Evolutionary conservation across 2,888 invertebrate genomes (phyloP), one percentile per base, ranked within the genome.

Genomic region (Hirtodrosophila histrioides): DNA sequence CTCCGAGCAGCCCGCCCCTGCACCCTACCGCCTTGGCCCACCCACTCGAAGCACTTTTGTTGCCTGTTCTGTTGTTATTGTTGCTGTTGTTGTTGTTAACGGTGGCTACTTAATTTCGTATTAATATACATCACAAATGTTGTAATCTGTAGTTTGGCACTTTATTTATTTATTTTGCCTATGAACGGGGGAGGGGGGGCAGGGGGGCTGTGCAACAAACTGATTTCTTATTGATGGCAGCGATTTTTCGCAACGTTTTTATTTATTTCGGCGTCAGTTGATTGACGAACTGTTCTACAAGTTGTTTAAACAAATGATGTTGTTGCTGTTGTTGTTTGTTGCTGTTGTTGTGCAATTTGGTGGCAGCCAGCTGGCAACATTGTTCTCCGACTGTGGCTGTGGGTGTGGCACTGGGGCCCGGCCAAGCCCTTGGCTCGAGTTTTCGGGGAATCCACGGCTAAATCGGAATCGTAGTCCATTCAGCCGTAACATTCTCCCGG

Each of bases 101-200:
- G 65, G 68, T 70, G 64, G 78, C 86, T 81, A 82, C 82, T 82
- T 86, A 86, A 84, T 81, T 82, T 82, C 78, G 82, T 78, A 82
- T 82, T 82, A 82, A 82, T 86, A 86, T 86, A 82, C 86, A 86
- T 86, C 81, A 86, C 72, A 86, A 84, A 86, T 82, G 70, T 82
- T 86, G 82, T 76, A 86, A 86, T 74, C 76, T 75, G 50, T 84
- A 86, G 85, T 86, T 82, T 82, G 85, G 72, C 78, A 84, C 64
- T 60, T 83, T 86, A 86, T 83, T 83, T 83, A 83, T 83, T 83
- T 86, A 81, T 76, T 81, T 84, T 58, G 48, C 55, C 50, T 44
- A 44, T 51, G 51, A 27, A n/a, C 11, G 35, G 17, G 31, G 7
- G 23, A 8, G 29, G 24, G 31, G 23, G 43, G 55, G 37, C 4